phyloP scores from a whole-genome alignment of 2,888 invertebrate species.

The Callinectes sapidus region DNA sequence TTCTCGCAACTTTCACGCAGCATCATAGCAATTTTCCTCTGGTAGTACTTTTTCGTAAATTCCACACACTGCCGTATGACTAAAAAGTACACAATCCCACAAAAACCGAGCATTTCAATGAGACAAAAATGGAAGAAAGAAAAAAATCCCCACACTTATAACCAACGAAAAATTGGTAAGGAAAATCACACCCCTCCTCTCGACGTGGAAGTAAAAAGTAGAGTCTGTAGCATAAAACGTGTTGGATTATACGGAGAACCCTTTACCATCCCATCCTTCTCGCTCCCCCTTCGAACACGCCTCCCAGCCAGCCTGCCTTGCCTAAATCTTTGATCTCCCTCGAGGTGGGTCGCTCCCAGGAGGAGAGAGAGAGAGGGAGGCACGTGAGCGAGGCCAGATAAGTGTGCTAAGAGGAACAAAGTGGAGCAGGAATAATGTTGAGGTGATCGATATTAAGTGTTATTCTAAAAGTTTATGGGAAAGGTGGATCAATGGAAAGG shows the following conservation, averaged over 20 bases:
- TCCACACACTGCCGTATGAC: not conserved
- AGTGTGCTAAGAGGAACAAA: conserved; percentile 40
- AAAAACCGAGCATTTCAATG: not conserved
- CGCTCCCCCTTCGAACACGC: not conserved
- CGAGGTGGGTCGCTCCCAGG: not conserved
- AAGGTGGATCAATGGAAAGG: not conserved
- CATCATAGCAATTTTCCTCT: not conserved
- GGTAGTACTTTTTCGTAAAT: not conserved
- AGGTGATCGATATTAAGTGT: not conserved
- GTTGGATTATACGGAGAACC: not conserved
- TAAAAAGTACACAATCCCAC: not conserved
- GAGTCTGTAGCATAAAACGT: not conserved
- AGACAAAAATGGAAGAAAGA: not conserved
- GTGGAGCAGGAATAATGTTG: conserved; percentile 13
- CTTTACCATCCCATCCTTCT: not conserved
- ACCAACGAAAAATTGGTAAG: not conserved
- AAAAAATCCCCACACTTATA: not conserved
- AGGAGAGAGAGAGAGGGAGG: conserved; percentile 39
- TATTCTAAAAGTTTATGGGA: not conserved
- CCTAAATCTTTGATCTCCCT: conserved; percentile 13
- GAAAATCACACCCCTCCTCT: not conserved
- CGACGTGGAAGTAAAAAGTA: not conserved
- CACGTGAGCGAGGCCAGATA: conserved; percentile 36
- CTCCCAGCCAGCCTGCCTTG: not conserved
- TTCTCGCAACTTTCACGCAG: not conserved